A percentile compares a stretch with the other conserved stretches of the same genome.
Conservation (phyloP, 2,888 invertebrate species). For the Venusia cambrica region DNA sequence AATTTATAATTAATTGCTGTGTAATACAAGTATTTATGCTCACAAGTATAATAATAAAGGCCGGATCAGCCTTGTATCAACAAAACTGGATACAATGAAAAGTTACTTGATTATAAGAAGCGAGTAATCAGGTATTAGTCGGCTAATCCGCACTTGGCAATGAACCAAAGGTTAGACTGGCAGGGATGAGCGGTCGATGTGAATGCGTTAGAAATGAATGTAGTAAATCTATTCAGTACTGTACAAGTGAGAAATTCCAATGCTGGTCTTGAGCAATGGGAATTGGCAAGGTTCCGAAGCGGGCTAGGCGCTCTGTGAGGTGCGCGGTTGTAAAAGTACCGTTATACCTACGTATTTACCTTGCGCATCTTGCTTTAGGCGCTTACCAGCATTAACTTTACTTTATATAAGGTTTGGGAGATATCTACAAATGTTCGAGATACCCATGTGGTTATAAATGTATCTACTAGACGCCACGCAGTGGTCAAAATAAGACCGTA, state of each 20-base stretch:
- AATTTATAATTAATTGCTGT: slow-evolving; percentile 32
- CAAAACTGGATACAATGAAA: slow-evolving; percentile 30
- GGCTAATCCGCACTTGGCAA: slow-evolving; percentile 35
- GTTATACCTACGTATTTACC: slow-evolving; percentile 78
- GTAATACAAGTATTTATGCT: slow-evolving; percentile 30
- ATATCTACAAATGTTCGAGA: slow-evolving; percentile 31
- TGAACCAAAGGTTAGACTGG: slow-evolving; percentile 39
- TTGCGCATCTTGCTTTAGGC: slow-evolving; percentile 73
- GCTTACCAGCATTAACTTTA: slow-evolving; percentile 58
- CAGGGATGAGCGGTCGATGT: slow-evolving; percentile 4
- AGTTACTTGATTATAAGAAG: slow-evolving; percentile 22
- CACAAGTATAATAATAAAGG: slow-evolving; percentile 31
- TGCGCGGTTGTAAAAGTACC: slow-evolving; percentile 73
- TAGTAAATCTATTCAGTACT: slow-evolving; percentile 63
- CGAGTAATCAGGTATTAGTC: slow-evolving; percentile 20
- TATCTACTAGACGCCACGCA: too few species aligned
- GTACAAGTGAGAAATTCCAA: slow-evolving; percentile 73
- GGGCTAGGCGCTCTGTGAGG: slow-evolving; percentile 55
- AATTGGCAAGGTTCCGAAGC: slow-evolving; percentile 77
- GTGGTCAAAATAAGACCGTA: too few species aligned
- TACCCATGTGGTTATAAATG: too few species aligned
- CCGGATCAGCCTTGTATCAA: slow-evolving; percentile 34
- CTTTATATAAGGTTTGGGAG: too few species aligned
- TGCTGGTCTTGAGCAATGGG: slow-evolving; percentile 67
- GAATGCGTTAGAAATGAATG: slow-evolving; percentile 24